These are phyloP conservation scores for Ypsolopha scabrella DNA, from an alignment of 2,888 invertebrate species.

Conservation along the genomic window DNA sequence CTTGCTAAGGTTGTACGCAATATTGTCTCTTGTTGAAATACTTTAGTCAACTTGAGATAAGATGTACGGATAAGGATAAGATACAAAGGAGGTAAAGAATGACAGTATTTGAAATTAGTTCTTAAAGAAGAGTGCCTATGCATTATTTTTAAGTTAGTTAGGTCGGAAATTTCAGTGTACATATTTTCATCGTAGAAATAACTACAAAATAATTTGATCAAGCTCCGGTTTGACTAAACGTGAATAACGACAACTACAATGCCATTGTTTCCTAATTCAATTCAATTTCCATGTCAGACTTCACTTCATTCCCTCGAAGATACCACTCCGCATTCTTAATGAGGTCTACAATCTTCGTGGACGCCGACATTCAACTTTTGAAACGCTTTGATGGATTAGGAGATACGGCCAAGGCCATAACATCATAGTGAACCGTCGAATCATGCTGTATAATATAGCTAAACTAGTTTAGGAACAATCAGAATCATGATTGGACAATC, in stretches of 20 bases:
- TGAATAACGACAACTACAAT: not conserved
- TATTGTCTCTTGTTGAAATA: no score
- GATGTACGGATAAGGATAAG: no score
- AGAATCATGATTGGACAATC: slow-evolving; percentile 1
- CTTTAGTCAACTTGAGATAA: no score
- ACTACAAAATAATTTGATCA: not conserved
- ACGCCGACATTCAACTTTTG: not conserved
- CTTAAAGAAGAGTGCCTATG: no score
- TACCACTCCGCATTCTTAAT: not conserved
- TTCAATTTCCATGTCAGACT: not conserved
- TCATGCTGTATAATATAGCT: slow-evolving; percentile 37
- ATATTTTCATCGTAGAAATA: not conserved
- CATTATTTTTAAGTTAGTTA: no score
- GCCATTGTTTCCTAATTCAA: not conserved
- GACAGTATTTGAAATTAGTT: no score
- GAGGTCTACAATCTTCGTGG: not conserved
- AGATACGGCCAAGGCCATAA: slow-evolving; percentile 17
- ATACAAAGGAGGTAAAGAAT: no score
- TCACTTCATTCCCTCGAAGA: not conserved
- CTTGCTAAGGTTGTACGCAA: no score
- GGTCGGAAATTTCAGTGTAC: no score
- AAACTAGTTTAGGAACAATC: slow-evolving; percentile 1
- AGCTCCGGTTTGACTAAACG: not conserved
- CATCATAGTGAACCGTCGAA: slow-evolving; percentile 22
- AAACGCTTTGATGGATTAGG: slow-evolving; percentile 10